Base-by-base conservation (phyloP, 2,888 invertebrate species). In the Epirrita christyi region DNA sequence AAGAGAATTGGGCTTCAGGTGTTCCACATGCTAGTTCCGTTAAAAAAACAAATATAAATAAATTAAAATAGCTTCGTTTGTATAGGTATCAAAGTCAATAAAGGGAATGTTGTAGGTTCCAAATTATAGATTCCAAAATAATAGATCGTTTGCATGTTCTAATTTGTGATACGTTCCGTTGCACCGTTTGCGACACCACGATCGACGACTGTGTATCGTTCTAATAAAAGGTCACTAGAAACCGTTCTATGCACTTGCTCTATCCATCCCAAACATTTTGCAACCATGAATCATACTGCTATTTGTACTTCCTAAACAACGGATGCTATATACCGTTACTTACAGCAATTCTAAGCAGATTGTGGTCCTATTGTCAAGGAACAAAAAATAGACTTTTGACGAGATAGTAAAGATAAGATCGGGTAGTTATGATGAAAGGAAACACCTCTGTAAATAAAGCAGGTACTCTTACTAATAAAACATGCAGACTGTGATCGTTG, bases 101-200 rank as follows among this genome's bases (percentile, higher is more conserved):
- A 21, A 21, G 21, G 2, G 21, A 21, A 2, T 21, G 2, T 21
- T 21, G 2, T 21, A 21, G 21, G 21, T 21, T 21, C 21, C 4
- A 21, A 21, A 3, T 21, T 21, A 21, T 21, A 21, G 2, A 21
- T 21, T 21, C 21, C 21, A 21, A 21, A 21, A 21, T 4, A 21
- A 21, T 21, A 21, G 21, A 21, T 21, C 4, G 2, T 3, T 21
- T 21, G 21, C 21, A 21, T 21, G 21, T 4, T 21, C 4, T 21
- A 21, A 7, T 32, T 32, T 32, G 32, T 7, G 8, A 8, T 32
- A 6, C 32, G 9, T 32, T 32, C 32, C 7, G 32, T 78, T 80
- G 80, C 78, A 76, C 76, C 68, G 77, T 80, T 88, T 85, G 80
- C 87, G 80, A 87, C 86, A 88, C 80, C 75, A 71, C 66, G 71